phyloP scores from a whole-genome alignment of 1,140 invertebrate species.

The honey bee (Apis mellifera) region Amel_HAv3.1 CM009939.2:10080501-10081000 shows the following conservation, averaged over 20 bases:
- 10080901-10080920: constrained; percentile 52
- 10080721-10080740: constrained; percentile 74
- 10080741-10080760: constrained; percentile 18
- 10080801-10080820: constrained; percentile 65
- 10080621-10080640: constrained; percentile 57
- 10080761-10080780: background rate
- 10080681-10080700: constrained; percentile 56
- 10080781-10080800: constrained; percentile 48
- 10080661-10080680: constrained; percentile 9
- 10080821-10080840: constrained; percentile 40
- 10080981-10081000: constrained; percentile 52
- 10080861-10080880: constrained; percentile 51
- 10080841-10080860: constrained; percentile 56
- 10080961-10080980: constrained; percentile 68
- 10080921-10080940: constrained; percentile 38
- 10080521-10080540: no score
- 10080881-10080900: constrained; percentile 37
- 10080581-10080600: constrained; percentile 53
- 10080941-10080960: constrained; percentile 58
- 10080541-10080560: constrained; percentile 44
- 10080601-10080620: constrained; percentile 45
- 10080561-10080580: constrained; percentile 54
- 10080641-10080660: constrained; percentile 54
- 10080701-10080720: constrained; percentile 70
- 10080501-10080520: constrained; percentile 47